These are phyloP conservation scores for Sphaeridia pumilis DNA, from an alignment of 2,888 invertebrate species.

Conservation along the genomic window DNA sequence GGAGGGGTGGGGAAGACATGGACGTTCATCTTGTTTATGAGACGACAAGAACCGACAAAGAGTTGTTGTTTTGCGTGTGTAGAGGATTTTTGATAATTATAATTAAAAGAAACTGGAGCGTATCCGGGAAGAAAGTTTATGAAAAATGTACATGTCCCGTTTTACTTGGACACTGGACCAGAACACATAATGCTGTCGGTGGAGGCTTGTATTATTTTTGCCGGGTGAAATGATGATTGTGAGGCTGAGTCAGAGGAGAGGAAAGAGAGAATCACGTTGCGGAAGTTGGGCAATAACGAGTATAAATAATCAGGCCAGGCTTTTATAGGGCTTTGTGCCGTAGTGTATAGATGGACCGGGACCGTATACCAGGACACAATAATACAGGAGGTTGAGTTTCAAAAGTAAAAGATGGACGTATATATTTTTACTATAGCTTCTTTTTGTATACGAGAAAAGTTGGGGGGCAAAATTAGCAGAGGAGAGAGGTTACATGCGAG, in stretches of 20 bases:
- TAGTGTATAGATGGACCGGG: no score
- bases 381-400: no score
- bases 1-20: background rate
- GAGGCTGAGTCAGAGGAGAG: background rate
- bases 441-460: background rate
- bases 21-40: background rate
- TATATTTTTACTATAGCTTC: background rate
- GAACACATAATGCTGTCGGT: no score
- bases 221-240: background rate
- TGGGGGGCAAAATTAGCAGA: background rate
- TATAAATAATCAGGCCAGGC: background rate
- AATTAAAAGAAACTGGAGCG: constrained; percentile 12
- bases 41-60: background rate
- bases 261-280: background rate
- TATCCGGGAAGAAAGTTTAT: no score
- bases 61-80: no score
- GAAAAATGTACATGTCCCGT: no score
- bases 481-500: no score
- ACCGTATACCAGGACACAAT: no score
- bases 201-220: background rate
- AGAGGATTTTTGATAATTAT: constrained; percentile 12
- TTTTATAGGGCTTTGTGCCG: background rate
- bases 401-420: no score
- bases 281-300: background rate
- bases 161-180: no score